A percentile compares a stretch with the other conserved stretches of the same genome.
Conservation (phyloP, 2,888 invertebrate species). For the Suillia variegata region DNA sequence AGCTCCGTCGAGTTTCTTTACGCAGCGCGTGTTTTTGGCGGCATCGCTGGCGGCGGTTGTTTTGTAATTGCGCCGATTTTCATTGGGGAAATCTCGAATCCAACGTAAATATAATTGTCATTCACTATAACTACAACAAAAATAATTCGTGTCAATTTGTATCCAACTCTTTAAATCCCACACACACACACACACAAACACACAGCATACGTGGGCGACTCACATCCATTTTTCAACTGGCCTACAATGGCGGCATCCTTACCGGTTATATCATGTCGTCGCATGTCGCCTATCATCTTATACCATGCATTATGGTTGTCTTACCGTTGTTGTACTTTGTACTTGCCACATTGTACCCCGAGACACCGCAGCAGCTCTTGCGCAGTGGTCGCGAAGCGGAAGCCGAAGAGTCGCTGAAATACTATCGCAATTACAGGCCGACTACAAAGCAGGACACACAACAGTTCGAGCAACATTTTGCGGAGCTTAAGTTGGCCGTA, state of each 20-base stretch:
- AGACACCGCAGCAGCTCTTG: constrained; percentile 44
- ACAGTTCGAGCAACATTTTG: constrained; percentile 32
- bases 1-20: constrained; percentile 49
- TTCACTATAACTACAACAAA: too few relatives aligned
- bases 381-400: constrained; percentile 31
- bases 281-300: constrained; percentile 41
- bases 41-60: constrained; percentile 55
- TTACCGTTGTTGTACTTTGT: constrained; percentile 41
- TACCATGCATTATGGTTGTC: constrained; percentile 36
- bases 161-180: too few relatives aligned
- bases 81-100: constrained; percentile 57
- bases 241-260: constrained; percentile 40
- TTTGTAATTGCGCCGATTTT: constrained; percentile 53
- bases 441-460: constrained; percentile 37
- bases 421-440: constrained; percentile 38
- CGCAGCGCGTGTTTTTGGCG: constrained; percentile 49
- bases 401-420: constrained; percentile 40
- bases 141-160: too few relatives aligned
- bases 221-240: constrained; percentile 43
- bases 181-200: too few relatives aligned
- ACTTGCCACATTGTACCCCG: constrained; percentile 38
- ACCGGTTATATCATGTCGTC: constrained; percentile 40
- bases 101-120: constrained; percentile 41
- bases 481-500: constrained; percentile 32
- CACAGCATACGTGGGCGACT: constrained; percentile 52